Evolutionary conservation across 2,888 invertebrate genomes (phyloP), one percentile per base, ranked within the genome.

Genomic region (Corythucha ciliata): DNA sequence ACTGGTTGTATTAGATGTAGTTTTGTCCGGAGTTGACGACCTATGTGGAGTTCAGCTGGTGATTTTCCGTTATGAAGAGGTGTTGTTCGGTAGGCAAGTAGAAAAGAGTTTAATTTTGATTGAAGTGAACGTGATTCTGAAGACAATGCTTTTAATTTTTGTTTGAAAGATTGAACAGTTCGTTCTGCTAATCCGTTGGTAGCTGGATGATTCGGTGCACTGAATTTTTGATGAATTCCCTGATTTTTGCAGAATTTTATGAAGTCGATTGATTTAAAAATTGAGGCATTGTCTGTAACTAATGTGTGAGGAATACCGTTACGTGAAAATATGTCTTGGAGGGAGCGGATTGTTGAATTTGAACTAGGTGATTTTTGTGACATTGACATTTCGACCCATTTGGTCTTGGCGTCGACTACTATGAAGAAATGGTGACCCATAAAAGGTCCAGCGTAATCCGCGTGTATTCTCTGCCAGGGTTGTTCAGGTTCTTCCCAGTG

Each of bases 1-100:
- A n/a, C n/a, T 26, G 50, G 50, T 25, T 33, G 22, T 12, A 49
- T 7, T n/a, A 49, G 42, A 42, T 49, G 42, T 25, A 49, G 26
- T 2, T n/a, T 20, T 27, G 34, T 32, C 2, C 42, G 41, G 6
- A 49, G n/a, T n/a, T 41, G 25, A 20, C 49, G n/a, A 20, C 49
- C 49, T 37, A 49, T 24, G 32, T 42, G 20, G n/a, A 42, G 42
- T 20, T 26, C 14, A 22, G 50, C 41, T 42, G 50, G 50, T 2
- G 42, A 33, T 7, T n/a, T 33, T 22, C 34, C 42, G 10, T 41
- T 49, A 4, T 24, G 24, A 2, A 22, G 25, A 8, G 50, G 50
- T 6, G 50, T 37, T 20, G 22, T 22, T 41, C 40, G 20, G 41
- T 41, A 48, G 18, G 25, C 24, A 25, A 37, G 4, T 10, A 48